Evolutionary conservation across 2,888 invertebrate genomes (phyloP).

Genomic region (Coleophora deauratella): DNA sequence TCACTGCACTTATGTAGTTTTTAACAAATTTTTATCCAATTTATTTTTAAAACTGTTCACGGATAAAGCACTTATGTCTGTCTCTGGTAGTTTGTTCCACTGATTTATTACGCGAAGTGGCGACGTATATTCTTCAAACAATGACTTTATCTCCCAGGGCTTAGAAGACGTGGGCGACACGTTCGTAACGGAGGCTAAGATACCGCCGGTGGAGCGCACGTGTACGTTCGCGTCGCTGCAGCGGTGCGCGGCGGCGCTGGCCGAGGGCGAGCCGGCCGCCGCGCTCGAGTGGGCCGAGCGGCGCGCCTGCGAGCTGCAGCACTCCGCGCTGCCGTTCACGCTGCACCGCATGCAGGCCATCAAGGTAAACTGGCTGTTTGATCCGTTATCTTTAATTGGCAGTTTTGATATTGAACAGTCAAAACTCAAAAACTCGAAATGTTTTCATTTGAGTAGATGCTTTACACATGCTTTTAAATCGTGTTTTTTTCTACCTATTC

Average conservation of each 20-base stretch:
- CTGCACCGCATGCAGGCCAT: conserved; percentile 62
- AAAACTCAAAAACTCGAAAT: too few relatives aligned
- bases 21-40: too few relatives aligned
- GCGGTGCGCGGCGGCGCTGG: conserved; percentile 89
- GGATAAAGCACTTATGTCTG: too few relatives aligned
- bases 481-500: too few relatives aligned
- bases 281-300: conserved; percentile 91
- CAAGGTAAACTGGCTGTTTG: conserved; percentile 32
- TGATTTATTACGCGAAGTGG: too few relatives aligned
- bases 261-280: conserved; percentile 85
- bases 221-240: conserved; percentile 74
- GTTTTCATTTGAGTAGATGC: too few relatives aligned
- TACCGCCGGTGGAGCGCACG: conserved; percentile 50
- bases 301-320: conserved; percentile 81
- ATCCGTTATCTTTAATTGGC: neutral
- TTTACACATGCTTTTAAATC: too few relatives aligned
- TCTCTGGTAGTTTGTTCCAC: too few relatives aligned
- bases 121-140: too few relatives aligned
- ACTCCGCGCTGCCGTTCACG: conserved; percentile 63
- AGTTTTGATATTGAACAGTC: too few relatives aligned
- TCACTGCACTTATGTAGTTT: too few relatives aligned
- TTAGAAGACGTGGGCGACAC: conserved; percentile 94
- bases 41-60: too few relatives aligned
- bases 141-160: conserved; percentile 57
- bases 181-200: conserved; percentile 68